These are phyloP conservation scores for Lerista edwardsae DNA, from an alignment of 2,797 vertebrate species.

Conservation along the genomic window DNA sequence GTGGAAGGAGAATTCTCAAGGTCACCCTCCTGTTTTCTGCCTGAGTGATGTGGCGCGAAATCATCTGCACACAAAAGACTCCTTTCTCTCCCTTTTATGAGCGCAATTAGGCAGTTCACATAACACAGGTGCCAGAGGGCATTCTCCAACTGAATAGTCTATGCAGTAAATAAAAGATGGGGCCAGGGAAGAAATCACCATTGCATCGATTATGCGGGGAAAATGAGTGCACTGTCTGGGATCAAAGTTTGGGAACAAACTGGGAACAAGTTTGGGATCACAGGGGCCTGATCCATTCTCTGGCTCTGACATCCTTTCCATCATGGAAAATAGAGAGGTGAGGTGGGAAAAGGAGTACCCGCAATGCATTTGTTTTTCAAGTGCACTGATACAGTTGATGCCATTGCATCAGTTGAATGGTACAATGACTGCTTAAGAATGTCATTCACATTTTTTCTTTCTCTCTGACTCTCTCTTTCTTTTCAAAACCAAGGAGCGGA, in stretches of 20 bases:
- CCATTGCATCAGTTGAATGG: not conserved
- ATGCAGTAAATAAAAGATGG: constrained; percentile 36
- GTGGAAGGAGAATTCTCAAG: not conserved
- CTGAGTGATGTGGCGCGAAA: rapidly evolving
- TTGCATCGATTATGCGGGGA: not conserved
- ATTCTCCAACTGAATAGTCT: constrained; percentile 13
- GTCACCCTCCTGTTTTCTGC: not conserved
- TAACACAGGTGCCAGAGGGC: not conserved
- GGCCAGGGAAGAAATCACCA: not conserved
- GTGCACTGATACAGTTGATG: not conserved
- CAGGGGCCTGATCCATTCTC: constrained; percentile 19
- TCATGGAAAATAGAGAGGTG: not conserved
- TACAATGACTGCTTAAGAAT: not conserved
- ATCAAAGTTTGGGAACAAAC: too few relatives aligned
- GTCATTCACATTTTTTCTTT: not conserved
- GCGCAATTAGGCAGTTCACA: not conserved
- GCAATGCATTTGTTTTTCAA: not conserved
- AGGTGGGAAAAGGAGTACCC: not conserved
- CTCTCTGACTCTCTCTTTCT: too few relatives aligned
- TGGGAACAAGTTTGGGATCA: constrained; percentile 12
- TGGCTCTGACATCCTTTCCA: constrained; percentile 25
- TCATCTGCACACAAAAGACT: constrained; percentile 19
- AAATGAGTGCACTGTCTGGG: constrained; percentile 3
- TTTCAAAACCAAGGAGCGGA: too few relatives aligned
- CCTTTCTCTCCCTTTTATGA: not conserved